Percentiles rank a stretch among this genome's conserved stretches.
phyloP scores from a whole-genome alignment of 2,797 vertebrate genomes.

The Chromis chromis region DNA sequence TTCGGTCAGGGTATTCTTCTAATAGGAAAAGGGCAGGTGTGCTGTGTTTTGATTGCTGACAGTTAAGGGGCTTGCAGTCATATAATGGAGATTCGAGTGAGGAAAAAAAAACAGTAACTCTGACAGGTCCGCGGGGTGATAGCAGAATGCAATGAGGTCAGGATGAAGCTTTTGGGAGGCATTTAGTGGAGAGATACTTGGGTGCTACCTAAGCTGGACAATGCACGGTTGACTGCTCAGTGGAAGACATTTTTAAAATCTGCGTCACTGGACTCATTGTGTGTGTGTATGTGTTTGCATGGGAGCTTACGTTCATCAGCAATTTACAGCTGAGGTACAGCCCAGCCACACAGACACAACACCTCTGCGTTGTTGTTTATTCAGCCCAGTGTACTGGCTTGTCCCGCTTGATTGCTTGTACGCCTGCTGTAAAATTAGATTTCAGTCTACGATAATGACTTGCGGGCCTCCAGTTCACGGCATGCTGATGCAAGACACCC shows the following conservation, averaged over 20 bases:
- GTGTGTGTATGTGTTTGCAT: not conserved
- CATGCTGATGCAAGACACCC: slow-evolving; percentile 49
- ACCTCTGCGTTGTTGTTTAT: slow-evolving; percentile 47
- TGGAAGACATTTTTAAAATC: not conserved
- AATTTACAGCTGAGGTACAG: slow-evolving; percentile 45
- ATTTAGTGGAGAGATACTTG: not conserved
- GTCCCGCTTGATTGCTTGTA: slow-evolving; percentile 15
- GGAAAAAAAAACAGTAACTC: too few relatives aligned
- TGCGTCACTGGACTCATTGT: not conserved
- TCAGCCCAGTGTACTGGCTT: slow-evolving; percentile 40
- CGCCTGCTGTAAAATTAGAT: slow-evolving; percentile 70
- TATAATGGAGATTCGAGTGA: not conserved
- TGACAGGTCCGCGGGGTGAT: not conserved
- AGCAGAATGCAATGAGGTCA: slow-evolving; percentile 1
- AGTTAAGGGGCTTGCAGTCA: not conserved
- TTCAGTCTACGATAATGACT: slow-evolving; percentile 67
- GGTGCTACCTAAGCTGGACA: not conserved
- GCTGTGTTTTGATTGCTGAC: not conserved
- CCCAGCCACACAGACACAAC: slow-evolving; percentile 19
- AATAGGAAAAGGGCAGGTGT: not conserved
- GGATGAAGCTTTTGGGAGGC: not conserved
- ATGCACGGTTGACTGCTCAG: not conserved
- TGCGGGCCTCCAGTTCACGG: slow-evolving; percentile 34
- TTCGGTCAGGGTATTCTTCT: slow-evolving; percentile 1
- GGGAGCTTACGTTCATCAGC: slow-evolving; percentile 3